phyloP scores from a whole-genome alignment of 2,113 vertebrate genomes.

The Hippocampus barbouri region DNA sequence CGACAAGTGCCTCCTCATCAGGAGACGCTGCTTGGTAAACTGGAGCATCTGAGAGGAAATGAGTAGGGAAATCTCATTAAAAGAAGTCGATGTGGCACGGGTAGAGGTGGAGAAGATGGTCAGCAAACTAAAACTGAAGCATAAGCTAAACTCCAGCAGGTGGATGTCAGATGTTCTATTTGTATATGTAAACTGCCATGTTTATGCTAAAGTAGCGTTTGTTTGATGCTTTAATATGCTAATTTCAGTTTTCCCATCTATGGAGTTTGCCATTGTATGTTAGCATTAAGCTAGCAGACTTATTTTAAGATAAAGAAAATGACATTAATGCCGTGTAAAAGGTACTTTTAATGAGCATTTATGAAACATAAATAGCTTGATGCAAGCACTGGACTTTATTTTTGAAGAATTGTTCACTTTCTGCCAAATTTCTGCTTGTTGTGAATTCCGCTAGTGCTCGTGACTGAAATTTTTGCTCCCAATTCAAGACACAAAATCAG shows the following conservation, averaged over 20 bases:
- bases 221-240: too few species aligned
- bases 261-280: too few species aligned
- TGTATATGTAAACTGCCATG: neutral
- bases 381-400: neutral
- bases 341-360: too few species aligned
- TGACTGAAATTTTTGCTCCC: neutral
- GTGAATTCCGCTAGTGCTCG: neutral
- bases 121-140: too few species aligned
- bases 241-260: too few species aligned
- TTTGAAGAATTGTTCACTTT: neutral
- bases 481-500: neutral
- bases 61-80: neutral
- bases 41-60: conserved; percentile 68
- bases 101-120: too few species aligned
- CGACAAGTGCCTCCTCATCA: conserved; percentile 86
- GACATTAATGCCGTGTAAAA: too few species aligned
- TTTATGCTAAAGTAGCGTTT: neutral
- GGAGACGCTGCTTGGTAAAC: conserved; percentile 90
- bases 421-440: too few species aligned
- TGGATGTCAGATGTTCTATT: neutral
- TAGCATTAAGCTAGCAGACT: too few species aligned
- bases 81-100: too few species aligned
- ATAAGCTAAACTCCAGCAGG: neutral
- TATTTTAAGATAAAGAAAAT: too few species aligned
- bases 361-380: too few species aligned